Conservation (phyloP, 2,888 invertebrate species). For the Ecdyonurus torrentis region DNA sequence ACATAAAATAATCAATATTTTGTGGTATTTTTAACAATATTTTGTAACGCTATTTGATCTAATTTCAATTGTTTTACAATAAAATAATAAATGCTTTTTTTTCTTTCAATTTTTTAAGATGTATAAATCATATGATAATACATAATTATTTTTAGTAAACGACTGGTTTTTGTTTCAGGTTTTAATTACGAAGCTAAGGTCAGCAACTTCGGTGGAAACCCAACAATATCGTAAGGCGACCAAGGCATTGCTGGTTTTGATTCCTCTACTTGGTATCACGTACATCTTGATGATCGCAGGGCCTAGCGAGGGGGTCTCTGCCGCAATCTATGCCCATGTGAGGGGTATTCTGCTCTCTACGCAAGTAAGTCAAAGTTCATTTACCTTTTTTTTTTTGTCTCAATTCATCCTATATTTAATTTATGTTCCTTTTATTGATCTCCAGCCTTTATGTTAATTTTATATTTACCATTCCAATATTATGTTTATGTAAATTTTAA, state of each 20-base stretch:
- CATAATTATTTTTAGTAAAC: no score
- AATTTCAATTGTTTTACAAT: no score
- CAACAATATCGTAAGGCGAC: constrained; percentile 82
- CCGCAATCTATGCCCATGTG: constrained; percentile 58
- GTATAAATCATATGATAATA: no score
- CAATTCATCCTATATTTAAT: no score
- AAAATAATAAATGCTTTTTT: no score
- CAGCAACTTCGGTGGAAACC: constrained; percentile 77
- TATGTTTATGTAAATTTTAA: constrained; percentile 4
- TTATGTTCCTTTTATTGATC: no score
- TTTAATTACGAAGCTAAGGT: constrained; percentile 79
- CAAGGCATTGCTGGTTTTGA: constrained; percentile 77
- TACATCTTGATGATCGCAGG: constrained; percentile 73
- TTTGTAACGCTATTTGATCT: no score
- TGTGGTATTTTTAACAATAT: no score
- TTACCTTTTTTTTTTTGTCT: no score
- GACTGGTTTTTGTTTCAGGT: no score
- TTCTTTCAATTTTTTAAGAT: no score
- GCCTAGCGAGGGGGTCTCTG: constrained; percentile 51
- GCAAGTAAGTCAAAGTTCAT: constrained; percentile 56
- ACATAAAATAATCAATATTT: no score
- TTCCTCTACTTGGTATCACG: constrained; percentile 84
- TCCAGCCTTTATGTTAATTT: constrained; percentile 6
- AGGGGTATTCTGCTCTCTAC: constrained; percentile 74
- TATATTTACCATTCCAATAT: background rate